Base-by-base conservation (phyloP, 2,888 invertebrate species). In the Archaeoteleia sp. region DNA sequence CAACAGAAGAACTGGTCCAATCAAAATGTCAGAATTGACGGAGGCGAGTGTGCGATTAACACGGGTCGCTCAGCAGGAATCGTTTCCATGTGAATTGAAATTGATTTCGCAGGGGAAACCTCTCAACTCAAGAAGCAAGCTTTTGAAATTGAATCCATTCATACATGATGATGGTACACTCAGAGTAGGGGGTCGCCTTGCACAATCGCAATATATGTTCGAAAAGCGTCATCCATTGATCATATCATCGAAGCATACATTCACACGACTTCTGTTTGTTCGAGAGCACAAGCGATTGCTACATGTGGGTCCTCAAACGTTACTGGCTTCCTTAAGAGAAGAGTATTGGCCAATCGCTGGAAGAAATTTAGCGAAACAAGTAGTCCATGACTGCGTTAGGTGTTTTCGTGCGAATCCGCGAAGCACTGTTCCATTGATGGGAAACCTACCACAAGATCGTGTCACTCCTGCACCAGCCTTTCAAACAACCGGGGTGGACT, bases 131-230 rank as follows among this genome's bases (percentile, higher is more conserved):
- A 40, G 12, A 23, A 5, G 37, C 12, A 35, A 12, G 10, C 2
- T 55, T 1, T 9, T 4, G 9, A 5, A 15, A 12, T 34, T 68
- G 6, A 30, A 32, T 23, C 71, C 68, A n/a, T 67, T 68, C 46
- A 2, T 73, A 0, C 58, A 71, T 14, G 10, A n/a, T 1, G 27
- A 29, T 8, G 57, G 61, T 9, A 13, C 62, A 5, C n/a, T 73
- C 3, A 43, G 71, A 25, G 66, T 73, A 4, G 68, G 70, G 1
- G 73, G 70, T 17, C 42, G 70, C 23, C 42, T 71, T 1, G 6
- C 13, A 7, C 32, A 73, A 39, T 48, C 67, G 1, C 14, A 25
- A 0, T n/a, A 60, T 7, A 25, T 12, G 0, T 60, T 25, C n/a
- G 61, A 72, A 1, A 20, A 37, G 7, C 55, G 57, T 14, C 62